Evolutionary conservation across 1,140 invertebrate genomes (phyloP).

Genomic region (Ostrea denselamellosa): DNA sequence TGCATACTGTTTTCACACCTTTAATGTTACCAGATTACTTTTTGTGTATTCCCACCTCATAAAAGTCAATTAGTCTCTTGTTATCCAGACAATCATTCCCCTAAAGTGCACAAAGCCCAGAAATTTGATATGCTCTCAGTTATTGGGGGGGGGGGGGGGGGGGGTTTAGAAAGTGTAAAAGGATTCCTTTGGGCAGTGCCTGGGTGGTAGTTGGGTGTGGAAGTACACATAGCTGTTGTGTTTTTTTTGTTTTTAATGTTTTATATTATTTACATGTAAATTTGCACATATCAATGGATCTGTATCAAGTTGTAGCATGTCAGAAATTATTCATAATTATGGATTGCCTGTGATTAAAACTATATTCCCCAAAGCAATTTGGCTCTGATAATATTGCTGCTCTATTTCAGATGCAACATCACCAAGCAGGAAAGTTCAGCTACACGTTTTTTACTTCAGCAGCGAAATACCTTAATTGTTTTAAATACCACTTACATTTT

Average conservation of each 20-base stretch:
- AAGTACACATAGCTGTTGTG: background rate
- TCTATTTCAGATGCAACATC: slow-evolving; percentile 1
- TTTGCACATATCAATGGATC: background rate
- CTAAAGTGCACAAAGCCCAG: background rate
- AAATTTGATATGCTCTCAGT: background rate
- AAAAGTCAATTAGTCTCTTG: background rate
- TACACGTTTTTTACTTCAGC: background rate
- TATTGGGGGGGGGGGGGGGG: too few species aligned
- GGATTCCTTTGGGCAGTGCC: background rate
- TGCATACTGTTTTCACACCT: background rate
- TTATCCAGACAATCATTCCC: background rate
- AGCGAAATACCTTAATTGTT: background rate
- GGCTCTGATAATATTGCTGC: background rate
- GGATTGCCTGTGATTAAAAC: background rate
- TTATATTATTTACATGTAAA: too few species aligned
- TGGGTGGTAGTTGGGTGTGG: background rate
- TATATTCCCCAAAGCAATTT: background rate
- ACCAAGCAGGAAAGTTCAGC: background rate
- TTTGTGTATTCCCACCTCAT: slow-evolving; percentile 1
- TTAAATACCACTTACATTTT: background rate
- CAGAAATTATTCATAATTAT: slow-evolving; percentile 16
- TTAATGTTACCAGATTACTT: background rate
- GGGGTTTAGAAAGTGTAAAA: background rate
- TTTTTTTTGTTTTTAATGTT: too few species aligned
- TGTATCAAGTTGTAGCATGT: background rate